A percentile compares a stretch with the other conserved stretches of the same genome.
Conservation (phyloP, 2,113 vertebrate genomes). For the Lates calcarifer region DNA sequence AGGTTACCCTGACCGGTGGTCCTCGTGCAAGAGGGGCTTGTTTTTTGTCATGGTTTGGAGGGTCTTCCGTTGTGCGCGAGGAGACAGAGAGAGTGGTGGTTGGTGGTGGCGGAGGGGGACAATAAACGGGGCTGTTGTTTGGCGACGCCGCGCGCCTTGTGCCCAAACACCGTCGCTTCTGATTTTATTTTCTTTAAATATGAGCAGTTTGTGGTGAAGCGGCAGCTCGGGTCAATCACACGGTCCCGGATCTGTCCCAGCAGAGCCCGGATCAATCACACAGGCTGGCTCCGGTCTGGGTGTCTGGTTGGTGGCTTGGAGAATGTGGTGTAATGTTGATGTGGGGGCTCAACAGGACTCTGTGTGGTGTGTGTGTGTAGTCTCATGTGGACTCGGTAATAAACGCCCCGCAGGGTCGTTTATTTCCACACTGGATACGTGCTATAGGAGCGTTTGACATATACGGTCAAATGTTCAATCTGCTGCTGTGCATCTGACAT, state of each 20-base stretch:
- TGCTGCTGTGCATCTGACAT: conserved; percentile 37
- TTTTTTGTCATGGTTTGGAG: conserved; percentile 7
- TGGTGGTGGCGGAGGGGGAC: conserved; percentile 49
- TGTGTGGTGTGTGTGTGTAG: too few species aligned
- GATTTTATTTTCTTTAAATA: too few species aligned
- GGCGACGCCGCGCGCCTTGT: conserved; percentile 37
- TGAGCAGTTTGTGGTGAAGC: background rate
- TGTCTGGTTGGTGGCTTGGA: background rate
- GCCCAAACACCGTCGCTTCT: background rate
- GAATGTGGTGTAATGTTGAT: background rate
- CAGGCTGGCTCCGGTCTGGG: background rate
- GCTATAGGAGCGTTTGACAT: background rate
- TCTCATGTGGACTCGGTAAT: too few species aligned
- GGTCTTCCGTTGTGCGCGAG: conserved; percentile 17
- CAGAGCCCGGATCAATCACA: background rate
- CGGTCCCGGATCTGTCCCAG: conserved; percentile 10
- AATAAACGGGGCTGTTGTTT: conserved; percentile 55
- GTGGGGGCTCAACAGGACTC: background rate
- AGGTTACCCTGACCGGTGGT: background rate
- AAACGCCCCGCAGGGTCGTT: too few species aligned
- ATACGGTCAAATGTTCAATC: conserved; percentile 15
- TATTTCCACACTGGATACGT: background rate
- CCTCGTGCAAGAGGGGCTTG: background rate
- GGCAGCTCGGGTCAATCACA: background rate
- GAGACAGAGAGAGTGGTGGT: background rate